These are phyloP conservation scores for Platichthys stellatus DNA, from an alignment of 2,113 vertebrate species.

Conservation along the genomic window DNA sequence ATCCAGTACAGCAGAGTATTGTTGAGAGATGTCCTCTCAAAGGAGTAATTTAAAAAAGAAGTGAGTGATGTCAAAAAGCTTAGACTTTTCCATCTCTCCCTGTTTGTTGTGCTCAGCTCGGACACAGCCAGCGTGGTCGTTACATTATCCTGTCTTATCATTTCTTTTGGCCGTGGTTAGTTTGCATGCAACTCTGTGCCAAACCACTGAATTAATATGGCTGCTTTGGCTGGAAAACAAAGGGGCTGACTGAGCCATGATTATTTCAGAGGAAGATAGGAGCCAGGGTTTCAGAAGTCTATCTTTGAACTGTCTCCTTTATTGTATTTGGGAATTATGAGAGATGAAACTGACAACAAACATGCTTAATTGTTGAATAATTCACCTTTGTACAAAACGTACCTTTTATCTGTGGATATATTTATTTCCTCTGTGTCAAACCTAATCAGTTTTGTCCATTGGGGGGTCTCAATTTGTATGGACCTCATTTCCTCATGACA, in stretches of 20 bases:
- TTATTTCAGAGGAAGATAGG: slow-evolving; percentile 8
- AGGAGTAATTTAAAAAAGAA: slow-evolving; percentile 46
- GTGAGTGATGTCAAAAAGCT: slow-evolving; percentile 11
- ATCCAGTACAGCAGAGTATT: slow-evolving; percentile 39
- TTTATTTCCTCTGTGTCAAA: not conserved
- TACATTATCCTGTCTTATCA: slow-evolving; percentile 26
- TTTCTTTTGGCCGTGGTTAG: slow-evolving; percentile 9
- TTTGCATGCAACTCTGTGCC: slow-evolving; percentile 33
- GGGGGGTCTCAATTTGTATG: too few species aligned
- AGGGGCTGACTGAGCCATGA: slow-evolving; percentile 20
- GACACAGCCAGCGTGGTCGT: not conserved
- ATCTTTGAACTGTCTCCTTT: slow-evolving; percentile 11
- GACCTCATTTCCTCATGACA: too few species aligned
- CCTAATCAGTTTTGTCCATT: too few species aligned
- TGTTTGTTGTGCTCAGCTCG: slow-evolving; percentile 25
- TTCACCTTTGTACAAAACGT: not conserved
- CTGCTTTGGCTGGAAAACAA: slow-evolving; percentile 47
- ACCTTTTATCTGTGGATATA: too few species aligned
- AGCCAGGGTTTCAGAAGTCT: slow-evolving; percentile 9
- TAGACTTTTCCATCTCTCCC: slow-evolving; percentile 28
- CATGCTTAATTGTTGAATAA: not conserved
- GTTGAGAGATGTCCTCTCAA: slow-evolving; percentile 48
- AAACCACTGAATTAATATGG: slow-evolving; percentile 36
- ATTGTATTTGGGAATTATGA: slow-evolving; percentile 14
- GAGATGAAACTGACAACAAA: not conserved